phyloP scores from a whole-genome alignment of 2,113 vertebrate species.

The Tylochromis polylepis region DNA sequence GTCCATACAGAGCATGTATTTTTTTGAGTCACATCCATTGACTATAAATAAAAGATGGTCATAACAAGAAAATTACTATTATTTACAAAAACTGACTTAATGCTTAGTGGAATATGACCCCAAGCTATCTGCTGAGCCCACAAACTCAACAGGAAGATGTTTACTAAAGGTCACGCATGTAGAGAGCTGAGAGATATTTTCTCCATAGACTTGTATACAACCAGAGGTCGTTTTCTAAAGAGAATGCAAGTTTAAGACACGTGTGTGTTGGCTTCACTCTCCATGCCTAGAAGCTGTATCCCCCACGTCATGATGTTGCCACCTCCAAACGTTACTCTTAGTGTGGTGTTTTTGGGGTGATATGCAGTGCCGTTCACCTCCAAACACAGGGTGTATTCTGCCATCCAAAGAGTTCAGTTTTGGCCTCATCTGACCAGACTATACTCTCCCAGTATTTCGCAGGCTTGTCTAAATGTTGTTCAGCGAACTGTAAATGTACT shows the following conservation, averaged over 20 bases:
- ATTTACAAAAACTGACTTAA: neutral
- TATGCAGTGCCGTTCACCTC: too few relatives aligned
- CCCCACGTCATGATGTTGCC: too few relatives aligned
- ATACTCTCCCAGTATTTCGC: too few relatives aligned
- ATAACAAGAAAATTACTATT: neutral
- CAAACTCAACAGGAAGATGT: neutral
- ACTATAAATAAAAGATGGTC: neutral
- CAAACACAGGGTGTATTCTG: too few relatives aligned
- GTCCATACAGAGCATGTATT: neutral
- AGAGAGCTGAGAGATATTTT: neutral
- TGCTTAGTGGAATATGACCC: neutral
- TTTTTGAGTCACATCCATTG: neutral
- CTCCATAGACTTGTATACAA: fast-evolving
- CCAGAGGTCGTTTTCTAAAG: neutral
- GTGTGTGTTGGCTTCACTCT: neutral
- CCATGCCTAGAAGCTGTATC: neutral
- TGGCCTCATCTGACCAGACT: too few relatives aligned
- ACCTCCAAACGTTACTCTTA: too few relatives aligned
- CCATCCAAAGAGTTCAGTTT: too few relatives aligned
- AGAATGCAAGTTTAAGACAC: fast-evolving
- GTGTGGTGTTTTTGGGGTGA: too few relatives aligned
- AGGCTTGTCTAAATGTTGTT: neutral
- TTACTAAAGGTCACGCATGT: fast-evolving
- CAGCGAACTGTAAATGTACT: neutral
- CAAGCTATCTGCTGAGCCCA: neutral